Conservation (phyloP, 2,797 vertebrate genomes). For the Pelochelys cantorii region DNA sequence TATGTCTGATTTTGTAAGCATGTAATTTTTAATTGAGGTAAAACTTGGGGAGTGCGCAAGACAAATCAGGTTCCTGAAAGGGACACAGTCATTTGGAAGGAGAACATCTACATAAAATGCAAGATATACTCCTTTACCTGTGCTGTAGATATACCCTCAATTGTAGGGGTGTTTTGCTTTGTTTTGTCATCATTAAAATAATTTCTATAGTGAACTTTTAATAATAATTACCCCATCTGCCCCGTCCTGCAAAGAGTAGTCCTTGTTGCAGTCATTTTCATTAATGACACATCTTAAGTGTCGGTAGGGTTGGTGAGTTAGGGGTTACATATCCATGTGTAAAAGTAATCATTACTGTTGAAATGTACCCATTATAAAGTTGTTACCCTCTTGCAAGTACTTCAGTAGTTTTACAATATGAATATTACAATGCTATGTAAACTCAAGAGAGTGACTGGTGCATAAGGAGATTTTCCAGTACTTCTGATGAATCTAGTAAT, state of each 20-base stretch:
- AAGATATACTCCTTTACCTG: not conserved
- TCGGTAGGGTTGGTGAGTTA: fast-evolving
- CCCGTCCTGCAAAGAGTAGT: not conserved
- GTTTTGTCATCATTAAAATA: not conserved
- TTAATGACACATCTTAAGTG: not conserved
- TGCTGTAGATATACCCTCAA: not conserved
- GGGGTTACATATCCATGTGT: not conserved
- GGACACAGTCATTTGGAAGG: no score
- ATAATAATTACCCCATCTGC: constrained; percentile 32
- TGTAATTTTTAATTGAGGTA: no score
- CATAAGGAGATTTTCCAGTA: not conserved
- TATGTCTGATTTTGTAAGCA: no score
- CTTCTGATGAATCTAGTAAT: fast-evolving
- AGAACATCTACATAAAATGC: not conserved
- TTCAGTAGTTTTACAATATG: not conserved
- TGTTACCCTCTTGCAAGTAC: not conserved
- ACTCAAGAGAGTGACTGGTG: fast-evolving
- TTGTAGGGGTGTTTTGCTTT: not conserved
- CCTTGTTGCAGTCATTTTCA: not conserved
- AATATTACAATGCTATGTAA: not conserved
- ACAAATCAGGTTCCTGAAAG: no score
- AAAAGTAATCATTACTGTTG: fast-evolving
- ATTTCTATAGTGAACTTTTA: constrained; percentile 34
- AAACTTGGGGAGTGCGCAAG: no score
- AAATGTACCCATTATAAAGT: fast-evolving